Base-by-base conservation (phyloP, 2,797 vertebrate species). In the Coregonus suidteri region DNA sequence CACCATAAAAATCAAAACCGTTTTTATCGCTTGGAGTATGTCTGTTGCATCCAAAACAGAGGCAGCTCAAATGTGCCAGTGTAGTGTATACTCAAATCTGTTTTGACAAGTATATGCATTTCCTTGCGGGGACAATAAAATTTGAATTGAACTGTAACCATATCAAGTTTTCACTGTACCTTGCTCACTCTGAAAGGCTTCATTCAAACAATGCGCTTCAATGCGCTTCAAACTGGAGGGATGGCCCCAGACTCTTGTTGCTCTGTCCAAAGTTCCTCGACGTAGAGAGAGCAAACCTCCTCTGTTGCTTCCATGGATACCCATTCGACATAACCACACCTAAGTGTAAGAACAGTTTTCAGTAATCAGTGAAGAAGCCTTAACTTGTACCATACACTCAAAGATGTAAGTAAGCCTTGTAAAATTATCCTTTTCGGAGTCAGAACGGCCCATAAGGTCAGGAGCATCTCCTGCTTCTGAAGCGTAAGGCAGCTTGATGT, bases 311-410 rank as follows among this genome's bases (percentile, higher is more conserved):
- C 91, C 87, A 86, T 11, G 1, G 52, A 5, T 18, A 75, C 3
- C 84, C 71, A 4, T 88, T 88, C 25, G 79, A 83, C 74, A 86
- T 75, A 5, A 75, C 6, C 62, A 86, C 56, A 15, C 88, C 88
- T 88, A 20, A 31, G 56, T 59, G n/a, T 20, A 62, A 62, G 14
- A 25, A 62, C 56, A 62, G n/a, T 3, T 62, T 62, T 25, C 25
- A 25, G 25, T 25, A 25, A 25, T 20, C 18, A 62, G n/a, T 56
- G 16, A 18, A 56, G 18, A 56, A 56, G 73, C 37, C 37, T 41
- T 41, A 41, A 41, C 37, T 7, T 41, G 37, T 41, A 41, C 37
- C 37, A 7, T 7, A 41, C 37, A 41, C 37, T 7, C 6, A 41
- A 41, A 41, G 37, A 41, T 54, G 4, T n/a, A 53, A 47, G 16